phyloP scores from a whole-genome alignment of 1,140 invertebrate genomes.

The Sesamia nonagrioides region DNA sequence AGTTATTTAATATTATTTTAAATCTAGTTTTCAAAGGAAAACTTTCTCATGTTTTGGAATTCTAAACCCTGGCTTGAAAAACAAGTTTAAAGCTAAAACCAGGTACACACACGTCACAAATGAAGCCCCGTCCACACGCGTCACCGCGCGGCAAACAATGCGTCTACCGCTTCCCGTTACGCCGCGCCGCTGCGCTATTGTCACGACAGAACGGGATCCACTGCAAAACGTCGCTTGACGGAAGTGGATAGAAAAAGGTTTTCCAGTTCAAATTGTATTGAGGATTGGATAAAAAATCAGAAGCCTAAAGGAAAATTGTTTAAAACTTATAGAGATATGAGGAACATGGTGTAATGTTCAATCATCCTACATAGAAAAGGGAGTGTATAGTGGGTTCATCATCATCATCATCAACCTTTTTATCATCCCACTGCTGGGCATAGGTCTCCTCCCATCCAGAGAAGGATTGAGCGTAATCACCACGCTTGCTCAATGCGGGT shows the following conservation, averaged over 20 bases:
- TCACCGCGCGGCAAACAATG: neutral
- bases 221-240: neutral
- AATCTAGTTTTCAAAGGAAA: too few relatives aligned
- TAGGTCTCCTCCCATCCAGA: too few relatives aligned
- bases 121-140: neutral
- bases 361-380: too few relatives aligned
- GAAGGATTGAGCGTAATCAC: too few relatives aligned
- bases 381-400: too few relatives aligned
- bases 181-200: neutral
- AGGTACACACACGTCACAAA: neutral
- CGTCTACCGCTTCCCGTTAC: neutral
- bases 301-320: too few relatives aligned
- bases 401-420: too few relatives aligned
- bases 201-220: neutral
- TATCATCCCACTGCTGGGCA: too few relatives aligned
- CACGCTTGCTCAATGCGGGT: too few relatives aligned
- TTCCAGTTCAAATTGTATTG: neutral
- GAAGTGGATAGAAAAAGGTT: neutral
- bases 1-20: too few relatives aligned
- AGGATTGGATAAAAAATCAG: neutral
- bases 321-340: too few relatives aligned
- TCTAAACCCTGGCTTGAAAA: neutral
- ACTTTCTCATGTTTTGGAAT: neutral
- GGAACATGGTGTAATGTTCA: too few relatives aligned
- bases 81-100: neutral